These are phyloP conservation scores for Maniola jurtina DNA, from an alignment of 1,140 invertebrate species.

Conservation along the genomic window DNA sequence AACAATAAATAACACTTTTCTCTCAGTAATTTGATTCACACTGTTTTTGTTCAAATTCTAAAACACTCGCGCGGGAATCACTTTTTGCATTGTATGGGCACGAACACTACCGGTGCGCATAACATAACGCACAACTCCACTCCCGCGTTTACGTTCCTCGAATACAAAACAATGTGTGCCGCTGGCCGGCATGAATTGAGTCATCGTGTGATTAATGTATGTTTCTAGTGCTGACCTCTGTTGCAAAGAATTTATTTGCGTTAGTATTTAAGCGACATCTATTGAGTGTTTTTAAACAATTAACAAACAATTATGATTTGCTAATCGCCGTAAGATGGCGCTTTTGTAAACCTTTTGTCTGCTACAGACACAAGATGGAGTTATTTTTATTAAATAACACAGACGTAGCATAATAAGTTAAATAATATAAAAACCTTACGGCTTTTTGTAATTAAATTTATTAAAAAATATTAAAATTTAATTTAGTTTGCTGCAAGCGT, in stretches of 20 bases:
- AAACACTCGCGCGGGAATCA: conserved; percentile 54
- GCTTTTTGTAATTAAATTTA: no score
- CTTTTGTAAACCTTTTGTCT: neutral
- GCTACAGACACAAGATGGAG: no score
- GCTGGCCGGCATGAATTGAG: conserved; percentile 32
- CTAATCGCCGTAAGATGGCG: neutral
- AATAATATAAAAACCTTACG: no score
- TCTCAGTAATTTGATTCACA: conserved; percentile 57
- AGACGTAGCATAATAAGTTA: no score
- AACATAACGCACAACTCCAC: conserved; percentile 58
- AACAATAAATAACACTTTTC: conserved; percentile 61
- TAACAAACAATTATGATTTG: no score
- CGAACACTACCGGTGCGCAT: conserved; percentile 52
- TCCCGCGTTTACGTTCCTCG: conserved; percentile 53
- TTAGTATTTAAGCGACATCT: conserved; percentile 31
- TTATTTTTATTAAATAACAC: no score
- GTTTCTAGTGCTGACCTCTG: conserved; percentile 38
- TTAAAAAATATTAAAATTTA: no score
- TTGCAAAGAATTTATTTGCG: conserved; percentile 21
- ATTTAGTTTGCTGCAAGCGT: no score
- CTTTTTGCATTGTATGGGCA: conserved; percentile 58
- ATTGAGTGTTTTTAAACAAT: neutral
- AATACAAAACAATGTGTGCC: conserved; percentile 63
- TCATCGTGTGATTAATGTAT: conserved; percentile 30
- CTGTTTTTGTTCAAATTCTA: conserved; percentile 56